These are phyloP conservation scores for Meda fulgida DNA, from an alignment of 2,797 vertebrate genomes.

Conservation along the genomic window DNA sequence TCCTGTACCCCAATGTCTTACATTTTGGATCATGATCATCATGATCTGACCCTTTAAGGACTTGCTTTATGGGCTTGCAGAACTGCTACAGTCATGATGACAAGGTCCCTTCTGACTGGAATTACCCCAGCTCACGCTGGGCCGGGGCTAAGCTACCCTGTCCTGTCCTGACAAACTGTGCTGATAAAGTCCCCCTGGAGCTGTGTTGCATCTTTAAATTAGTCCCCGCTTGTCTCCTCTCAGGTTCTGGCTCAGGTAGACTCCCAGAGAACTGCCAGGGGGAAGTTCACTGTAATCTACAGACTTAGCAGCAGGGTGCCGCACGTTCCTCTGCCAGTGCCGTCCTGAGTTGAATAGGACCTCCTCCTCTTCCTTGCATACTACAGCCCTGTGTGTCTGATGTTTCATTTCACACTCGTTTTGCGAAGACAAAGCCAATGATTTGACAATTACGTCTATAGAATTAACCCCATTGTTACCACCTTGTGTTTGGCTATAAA, in stretches of 20 bases:
- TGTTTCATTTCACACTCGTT: slow-evolving; percentile 72
- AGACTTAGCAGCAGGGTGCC: slow-evolving; percentile 67
- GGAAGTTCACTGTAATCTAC: slow-evolving; percentile 66
- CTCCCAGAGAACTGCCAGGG: slow-evolving; percentile 26
- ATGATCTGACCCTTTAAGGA: background rate
- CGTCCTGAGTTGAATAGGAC: slow-evolving; percentile 55
- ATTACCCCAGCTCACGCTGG: slow-evolving; percentile 24
- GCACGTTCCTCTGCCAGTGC: slow-evolving; percentile 26
- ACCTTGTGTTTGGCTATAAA: slow-evolving; percentile 64
- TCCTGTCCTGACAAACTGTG: slow-evolving; percentile 38
- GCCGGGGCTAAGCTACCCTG: slow-evolving; percentile 21
- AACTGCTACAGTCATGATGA: background rate
- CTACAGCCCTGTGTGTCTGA: slow-evolving; percentile 52
- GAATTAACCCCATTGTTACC: slow-evolving; percentile 70
- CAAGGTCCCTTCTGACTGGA: background rate
- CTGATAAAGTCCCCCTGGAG: slow-evolving; percentile 40
- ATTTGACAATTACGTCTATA: slow-evolving; percentile 70
- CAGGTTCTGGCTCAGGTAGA: slow-evolving; percentile 43
- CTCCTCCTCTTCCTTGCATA: slow-evolving; percentile 38
- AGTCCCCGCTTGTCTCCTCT: slow-evolving; percentile 39
- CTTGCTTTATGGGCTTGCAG: background rate
- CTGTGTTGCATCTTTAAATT: slow-evolving; percentile 32
- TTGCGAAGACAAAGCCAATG: slow-evolving; percentile 63
- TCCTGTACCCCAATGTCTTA: background rate
- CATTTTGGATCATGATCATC: no score